phyloP scores from a whole-genome alignment of 2,888 invertebrate species.

The Ceraclea dissimilis region DNA sequence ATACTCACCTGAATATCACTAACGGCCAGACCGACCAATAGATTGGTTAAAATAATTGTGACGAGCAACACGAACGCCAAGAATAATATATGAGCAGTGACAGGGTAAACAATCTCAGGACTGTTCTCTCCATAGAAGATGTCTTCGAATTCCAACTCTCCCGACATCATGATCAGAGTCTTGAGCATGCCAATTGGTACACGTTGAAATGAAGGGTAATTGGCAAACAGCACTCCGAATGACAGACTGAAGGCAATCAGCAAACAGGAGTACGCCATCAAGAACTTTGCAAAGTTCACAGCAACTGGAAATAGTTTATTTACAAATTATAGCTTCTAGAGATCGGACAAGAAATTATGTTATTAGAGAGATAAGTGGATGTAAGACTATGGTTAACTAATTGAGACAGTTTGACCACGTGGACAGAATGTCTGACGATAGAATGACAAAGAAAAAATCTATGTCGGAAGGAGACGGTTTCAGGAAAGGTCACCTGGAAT shows the following conservation, averaged over 20 bases:
- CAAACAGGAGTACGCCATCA: conserved; percentile 72
- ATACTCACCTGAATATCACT: conserved; percentile 64
- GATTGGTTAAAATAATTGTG: conserved; percentile 74
- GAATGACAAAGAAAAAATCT: too few relatives aligned
- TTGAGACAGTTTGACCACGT: too few relatives aligned
- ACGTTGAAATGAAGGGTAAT: conserved; percentile 62
- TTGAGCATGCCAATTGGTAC: conserved; percentile 61
- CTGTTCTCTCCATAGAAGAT: conserved; percentile 59
- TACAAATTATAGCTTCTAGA: not conserved
- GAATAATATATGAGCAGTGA: conserved; percentile 70
- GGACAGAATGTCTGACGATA: too few relatives aligned
- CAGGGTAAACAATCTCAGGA: conserved; percentile 53
- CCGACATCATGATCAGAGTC: conserved; percentile 84
- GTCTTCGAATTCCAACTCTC: conserved; percentile 78
- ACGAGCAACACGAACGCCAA: conserved; percentile 70
- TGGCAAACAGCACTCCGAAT: conserved; percentile 74
- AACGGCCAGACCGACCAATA: conserved; percentile 78
- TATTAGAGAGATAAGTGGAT: too few relatives aligned
- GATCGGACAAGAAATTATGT: not conserved
- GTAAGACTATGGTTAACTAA: too few relatives aligned
- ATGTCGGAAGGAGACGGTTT: too few relatives aligned
- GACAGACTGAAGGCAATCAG: conserved; percentile 73
- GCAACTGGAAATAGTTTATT: conserved; percentile 49
- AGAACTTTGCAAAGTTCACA: conserved; percentile 73
- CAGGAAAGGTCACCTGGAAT: too few relatives aligned